Percentiles rank a stretch among this genome's conserved stretches.
Evolutionary conservation across 2,888 invertebrate genomes (phyloP).

Genomic region (Perizoma flavofasciatum): DNA sequence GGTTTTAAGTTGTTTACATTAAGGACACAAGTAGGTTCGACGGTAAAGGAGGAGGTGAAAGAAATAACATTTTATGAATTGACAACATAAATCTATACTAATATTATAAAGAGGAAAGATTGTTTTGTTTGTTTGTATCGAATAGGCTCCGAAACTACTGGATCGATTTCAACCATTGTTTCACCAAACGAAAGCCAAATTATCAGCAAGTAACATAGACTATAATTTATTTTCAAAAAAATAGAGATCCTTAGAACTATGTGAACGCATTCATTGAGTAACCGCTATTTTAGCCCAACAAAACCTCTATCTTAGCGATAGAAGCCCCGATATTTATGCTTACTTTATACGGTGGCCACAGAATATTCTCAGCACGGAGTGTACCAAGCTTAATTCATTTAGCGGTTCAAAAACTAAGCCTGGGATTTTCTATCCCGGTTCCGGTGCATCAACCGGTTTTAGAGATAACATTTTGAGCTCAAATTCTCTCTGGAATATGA

Average conservation of each 20-base stretch:
- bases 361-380: constrained; percentile 62
- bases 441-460: constrained; percentile 36
- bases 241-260: too few species aligned
- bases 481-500: constrained; percentile 35
- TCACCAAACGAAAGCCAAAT: too few species aligned
- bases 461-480: constrained; percentile 34
- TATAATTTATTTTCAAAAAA: too few species aligned
- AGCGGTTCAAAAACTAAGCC: constrained; percentile 61
- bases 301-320: constrained; percentile 51
- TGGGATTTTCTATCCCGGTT: constrained; percentile 32
- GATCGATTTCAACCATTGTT: too few species aligned
- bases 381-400: constrained; percentile 67
- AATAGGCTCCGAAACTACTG: too few species aligned
- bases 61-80: too few species aligned
- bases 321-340: constrained; percentile 66
- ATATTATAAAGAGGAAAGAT: too few species aligned
- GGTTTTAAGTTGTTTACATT: constrained; percentile 20
- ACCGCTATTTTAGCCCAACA: constrained; percentile 39
- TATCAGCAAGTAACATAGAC: too few species aligned
- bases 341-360: constrained; percentile 65
- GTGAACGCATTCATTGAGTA: constrained; percentile 15
- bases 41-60: too few species aligned
- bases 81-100: too few species aligned
- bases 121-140: too few species aligned
- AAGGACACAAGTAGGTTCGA: background rate